Evolutionary conservation across 2,797 vertebrate species (phyloP).

Genomic region (Gastrophryne carolinensis): DNA sequence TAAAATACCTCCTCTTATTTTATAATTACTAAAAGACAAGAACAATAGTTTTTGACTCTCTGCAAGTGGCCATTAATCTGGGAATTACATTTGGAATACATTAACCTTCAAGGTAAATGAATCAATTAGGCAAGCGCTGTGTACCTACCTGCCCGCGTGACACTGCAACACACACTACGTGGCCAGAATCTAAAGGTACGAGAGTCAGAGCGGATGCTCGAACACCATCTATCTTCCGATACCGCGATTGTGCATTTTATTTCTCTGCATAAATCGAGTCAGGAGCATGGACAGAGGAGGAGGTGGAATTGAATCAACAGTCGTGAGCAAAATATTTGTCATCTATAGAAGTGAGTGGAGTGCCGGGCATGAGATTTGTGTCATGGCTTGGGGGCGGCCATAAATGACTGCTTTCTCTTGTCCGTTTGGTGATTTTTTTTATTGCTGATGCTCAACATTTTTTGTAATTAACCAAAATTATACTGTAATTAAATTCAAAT

Average conservation of each 20-base stretch:
- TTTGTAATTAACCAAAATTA: too few relatives aligned
- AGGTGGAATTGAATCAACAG: conserved; percentile 7
- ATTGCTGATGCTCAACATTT: not conserved
- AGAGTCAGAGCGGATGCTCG: not conserved
- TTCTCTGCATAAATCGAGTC: conserved; percentile 14
- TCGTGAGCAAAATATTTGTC: not conserved
- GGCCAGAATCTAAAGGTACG: conserved; percentile 39
- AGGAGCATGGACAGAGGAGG: conserved; percentile 15
- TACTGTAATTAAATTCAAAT: too few relatives aligned
- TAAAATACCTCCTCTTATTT: not conserved
- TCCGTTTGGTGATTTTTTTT: not conserved
- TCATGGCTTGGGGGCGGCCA: not conserved
- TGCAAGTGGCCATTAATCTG: conserved; percentile 74
- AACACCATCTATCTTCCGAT: not conserved
- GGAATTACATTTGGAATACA: conserved; percentile 73
- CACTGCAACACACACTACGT: not conserved
- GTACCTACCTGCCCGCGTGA: conserved; percentile 54
- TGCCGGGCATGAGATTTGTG: conserved; percentile 14
- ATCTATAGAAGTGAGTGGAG: not conserved
- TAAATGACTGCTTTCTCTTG: conserved; percentile 4
- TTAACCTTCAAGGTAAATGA: conserved; percentile 78
- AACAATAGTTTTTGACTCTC: conserved; percentile 63
- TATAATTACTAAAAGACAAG: not conserved
- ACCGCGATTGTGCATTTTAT: not conserved
- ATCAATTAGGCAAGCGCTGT: conserved; percentile 70